These are phyloP conservation scores for Calliphora vomitoria DNA, from an alignment of 2,888 invertebrate species.

Conservation along the genomic window DNA sequence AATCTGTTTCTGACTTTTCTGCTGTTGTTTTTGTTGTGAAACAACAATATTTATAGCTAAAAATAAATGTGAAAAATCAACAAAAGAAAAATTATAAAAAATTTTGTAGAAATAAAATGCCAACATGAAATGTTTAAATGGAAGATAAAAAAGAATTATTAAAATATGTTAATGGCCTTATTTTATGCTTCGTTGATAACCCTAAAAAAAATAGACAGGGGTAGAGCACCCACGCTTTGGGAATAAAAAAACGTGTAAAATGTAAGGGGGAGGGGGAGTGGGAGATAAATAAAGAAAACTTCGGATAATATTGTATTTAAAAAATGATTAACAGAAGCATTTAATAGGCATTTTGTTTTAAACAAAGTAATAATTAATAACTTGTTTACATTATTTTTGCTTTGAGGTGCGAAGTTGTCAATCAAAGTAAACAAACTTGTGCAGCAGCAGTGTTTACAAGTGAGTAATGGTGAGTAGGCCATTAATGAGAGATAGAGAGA, in stretches of 20 bases:
- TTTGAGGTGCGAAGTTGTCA: too few species aligned
- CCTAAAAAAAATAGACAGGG: constrained; percentile 13
- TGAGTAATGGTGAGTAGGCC: too few species aligned
- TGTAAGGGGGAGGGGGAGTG: background rate
- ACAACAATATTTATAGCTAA: constrained; percentile 35
- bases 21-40: background rate
- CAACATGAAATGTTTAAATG: constrained; percentile 1
- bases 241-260: background rate
- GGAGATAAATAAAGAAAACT: too few species aligned
- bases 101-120: constrained; percentile 20
- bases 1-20: background rate
- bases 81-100: constrained; percentile 8
- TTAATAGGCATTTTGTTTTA: too few species aligned
- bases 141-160: constrained; percentile 28
- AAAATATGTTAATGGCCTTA: constrained; percentile 48
- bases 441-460: too few species aligned
- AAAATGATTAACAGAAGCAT: too few species aligned
- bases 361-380: too few species aligned
- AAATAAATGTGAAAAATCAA: constrained; percentile 31
- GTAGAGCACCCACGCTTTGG: background rate
- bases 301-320: too few species aligned
- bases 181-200: constrained; percentile 55
- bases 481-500: too few species aligned
- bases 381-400: too few species aligned
- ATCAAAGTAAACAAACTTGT: too few species aligned